Evolutionary conservation across 1,140 invertebrate species (phyloP).

Genomic region (Agrypnia vestita): DNA sequence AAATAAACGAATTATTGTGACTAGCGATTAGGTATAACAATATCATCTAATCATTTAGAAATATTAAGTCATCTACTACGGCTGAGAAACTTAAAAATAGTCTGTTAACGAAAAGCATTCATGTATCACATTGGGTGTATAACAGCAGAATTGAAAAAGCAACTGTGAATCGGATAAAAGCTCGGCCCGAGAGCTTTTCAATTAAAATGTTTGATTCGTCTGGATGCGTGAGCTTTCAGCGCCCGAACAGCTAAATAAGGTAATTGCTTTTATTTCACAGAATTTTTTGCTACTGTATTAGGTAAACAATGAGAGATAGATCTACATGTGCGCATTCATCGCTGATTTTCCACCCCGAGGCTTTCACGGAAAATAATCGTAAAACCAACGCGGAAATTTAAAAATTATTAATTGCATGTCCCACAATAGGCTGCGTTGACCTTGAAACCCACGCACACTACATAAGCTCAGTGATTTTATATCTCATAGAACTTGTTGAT

Average conservation of each 20-base stretch:
- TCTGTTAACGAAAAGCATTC: no score
- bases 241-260: slow-evolving; percentile 23
- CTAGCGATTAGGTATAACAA: no score
- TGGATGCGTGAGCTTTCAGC: slow-evolving; percentile 41
- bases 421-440: no score
- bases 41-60: neutral
- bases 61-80: neutral
- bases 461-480: no score
- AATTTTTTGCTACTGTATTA: slow-evolving; percentile 34
- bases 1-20: no score
- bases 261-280: slow-evolving; percentile 15
- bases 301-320: neutral
- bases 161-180: neutral
- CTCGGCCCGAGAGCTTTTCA: slow-evolving; percentile 36
- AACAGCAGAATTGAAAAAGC: neutral
- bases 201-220: slow-evolving; percentile 49
- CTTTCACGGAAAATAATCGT: no score
- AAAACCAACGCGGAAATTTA: no score
- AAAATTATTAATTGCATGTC: no score
- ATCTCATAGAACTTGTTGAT: no score
- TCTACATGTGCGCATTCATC: neutral
- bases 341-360: no score
- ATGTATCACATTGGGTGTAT: neutral
- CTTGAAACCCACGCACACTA: no score
- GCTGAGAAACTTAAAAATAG: neutral